phyloP scores from a whole-genome alignment of 2,113 vertebrate genomes.

The Noctilio leporinus region DNA sequence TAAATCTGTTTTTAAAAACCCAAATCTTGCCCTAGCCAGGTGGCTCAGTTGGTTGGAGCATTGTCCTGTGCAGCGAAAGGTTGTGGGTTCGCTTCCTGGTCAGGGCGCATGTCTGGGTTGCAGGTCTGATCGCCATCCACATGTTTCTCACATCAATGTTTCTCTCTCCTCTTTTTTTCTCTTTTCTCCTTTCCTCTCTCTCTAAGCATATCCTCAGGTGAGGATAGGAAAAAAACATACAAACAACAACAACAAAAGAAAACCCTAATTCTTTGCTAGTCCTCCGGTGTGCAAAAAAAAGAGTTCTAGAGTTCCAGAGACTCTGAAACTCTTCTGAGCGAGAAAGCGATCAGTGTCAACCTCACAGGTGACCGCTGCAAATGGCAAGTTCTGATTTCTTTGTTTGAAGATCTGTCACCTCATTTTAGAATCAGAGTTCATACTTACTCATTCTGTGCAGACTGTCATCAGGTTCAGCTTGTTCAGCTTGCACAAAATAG shows the following conservation, averaged over 20 bases:
- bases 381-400: background rate
- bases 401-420: constrained; percentile 27
- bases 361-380: background rate
- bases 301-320: background rate
- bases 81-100: no score
- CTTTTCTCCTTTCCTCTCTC: no score
- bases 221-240: no score
- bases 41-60: no score
- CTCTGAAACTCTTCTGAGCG: background rate
- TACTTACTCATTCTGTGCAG: background rate
- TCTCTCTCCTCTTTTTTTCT: no score
- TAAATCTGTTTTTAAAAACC: background rate
- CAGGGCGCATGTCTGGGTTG: no score
- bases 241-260: no score
- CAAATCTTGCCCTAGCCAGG: no score
- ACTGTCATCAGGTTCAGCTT: constrained; percentile 34
- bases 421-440: background rate
- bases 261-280: background rate
- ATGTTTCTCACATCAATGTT: no score
- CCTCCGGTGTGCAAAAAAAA: background rate
- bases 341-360: background rate
- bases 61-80: no score
- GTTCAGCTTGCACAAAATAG: constrained; percentile 29
- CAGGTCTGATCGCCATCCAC: no score
- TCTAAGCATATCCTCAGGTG: no score